Conservation (phyloP, 1,140 invertebrate species). For the Hesperophylax magnus region DNA sequence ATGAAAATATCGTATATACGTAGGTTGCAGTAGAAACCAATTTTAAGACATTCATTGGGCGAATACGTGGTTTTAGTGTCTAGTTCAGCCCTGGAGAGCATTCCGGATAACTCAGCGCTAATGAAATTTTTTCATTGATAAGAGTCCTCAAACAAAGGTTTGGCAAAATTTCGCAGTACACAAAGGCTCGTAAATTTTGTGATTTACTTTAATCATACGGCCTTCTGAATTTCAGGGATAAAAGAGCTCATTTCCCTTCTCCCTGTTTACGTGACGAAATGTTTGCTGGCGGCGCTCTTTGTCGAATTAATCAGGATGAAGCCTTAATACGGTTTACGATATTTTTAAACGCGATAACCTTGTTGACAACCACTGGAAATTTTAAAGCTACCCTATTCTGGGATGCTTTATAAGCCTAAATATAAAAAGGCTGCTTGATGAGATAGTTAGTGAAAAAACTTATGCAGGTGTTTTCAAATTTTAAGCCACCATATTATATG, state of each 20-base stretch:
- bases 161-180: slow-evolving; percentile 10
- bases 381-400: not conserved
- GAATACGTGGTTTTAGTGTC: too few species aligned
- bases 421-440: too few species aligned
- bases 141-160: slow-evolving; percentile 26
- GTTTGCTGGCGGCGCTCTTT: slow-evolving; percentile 12
- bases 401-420: too few species aligned
- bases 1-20: too few species aligned
- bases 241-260: slow-evolving; percentile 1
- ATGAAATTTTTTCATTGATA: slow-evolving; percentile 32
- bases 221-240: slow-evolving; percentile 24
- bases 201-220: slow-evolving; percentile 30
- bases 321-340: not conserved
- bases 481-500: too few species aligned
- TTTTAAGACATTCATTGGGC: too few species aligned
- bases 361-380: not conserved
- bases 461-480: too few species aligned
- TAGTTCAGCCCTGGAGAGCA: too few species aligned
- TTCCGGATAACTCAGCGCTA: slow-evolving; percentile 26
- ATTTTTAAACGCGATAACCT: not conserved
- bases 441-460: too few species aligned
- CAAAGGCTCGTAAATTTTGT: slow-evolving; percentile 24
- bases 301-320: slow-evolving; percentile 17
- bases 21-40: too few species aligned
- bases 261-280: slow-evolving; percentile 21